A percentile compares a stretch with the other conserved stretches of the same genome.
Conservation (phyloP, 2,113 vertebrate species). For the Nibea coibor region DNA sequence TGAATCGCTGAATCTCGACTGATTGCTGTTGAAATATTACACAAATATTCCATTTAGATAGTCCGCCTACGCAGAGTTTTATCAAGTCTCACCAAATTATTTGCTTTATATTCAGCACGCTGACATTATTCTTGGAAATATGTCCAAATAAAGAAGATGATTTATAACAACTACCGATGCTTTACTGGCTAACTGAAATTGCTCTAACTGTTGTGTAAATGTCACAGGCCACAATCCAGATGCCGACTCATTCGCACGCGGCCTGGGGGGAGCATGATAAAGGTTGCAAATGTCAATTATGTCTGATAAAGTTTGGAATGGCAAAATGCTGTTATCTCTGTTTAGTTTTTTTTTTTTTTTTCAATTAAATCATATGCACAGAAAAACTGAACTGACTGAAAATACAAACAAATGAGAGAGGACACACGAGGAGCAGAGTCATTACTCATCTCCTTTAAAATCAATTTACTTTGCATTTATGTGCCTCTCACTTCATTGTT, state of each 20-base stretch:
- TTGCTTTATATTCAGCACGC: conserved; percentile 16
- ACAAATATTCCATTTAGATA: no score
- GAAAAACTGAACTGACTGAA: conserved; percentile 13
- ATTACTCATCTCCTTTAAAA: neutral
- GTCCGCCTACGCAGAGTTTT: no score
- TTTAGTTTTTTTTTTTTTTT: neutral
- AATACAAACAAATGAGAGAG: neutral
- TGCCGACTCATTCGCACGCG: conserved; percentile 56
- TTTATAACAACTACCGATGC: conserved; percentile 57
- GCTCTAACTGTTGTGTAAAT: conserved; percentile 81
- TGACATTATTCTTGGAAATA: conserved; percentile 37
- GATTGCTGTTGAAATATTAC: no score
- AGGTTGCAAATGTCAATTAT: conserved; percentile 79
- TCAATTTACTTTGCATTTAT: neutral
- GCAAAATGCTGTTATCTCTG: conserved; percentile 65
- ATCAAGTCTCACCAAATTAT: conserved; percentile 1
- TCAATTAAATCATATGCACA: conserved; percentile 33
- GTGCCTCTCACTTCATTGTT: neutral
- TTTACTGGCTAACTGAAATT: conserved; percentile 69
- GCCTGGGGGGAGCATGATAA: conserved; percentile 73
- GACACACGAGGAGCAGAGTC: neutral
- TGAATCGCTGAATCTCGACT: no score
- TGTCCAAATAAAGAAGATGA: conserved; percentile 27
- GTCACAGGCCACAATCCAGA: conserved; percentile 79
- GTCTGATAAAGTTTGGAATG: conserved; percentile 70